These are phyloP conservation scores for Temnothorax longispinosus DNA, from an alignment of 1,140 invertebrate species.

Conservation along the genomic window DNA sequence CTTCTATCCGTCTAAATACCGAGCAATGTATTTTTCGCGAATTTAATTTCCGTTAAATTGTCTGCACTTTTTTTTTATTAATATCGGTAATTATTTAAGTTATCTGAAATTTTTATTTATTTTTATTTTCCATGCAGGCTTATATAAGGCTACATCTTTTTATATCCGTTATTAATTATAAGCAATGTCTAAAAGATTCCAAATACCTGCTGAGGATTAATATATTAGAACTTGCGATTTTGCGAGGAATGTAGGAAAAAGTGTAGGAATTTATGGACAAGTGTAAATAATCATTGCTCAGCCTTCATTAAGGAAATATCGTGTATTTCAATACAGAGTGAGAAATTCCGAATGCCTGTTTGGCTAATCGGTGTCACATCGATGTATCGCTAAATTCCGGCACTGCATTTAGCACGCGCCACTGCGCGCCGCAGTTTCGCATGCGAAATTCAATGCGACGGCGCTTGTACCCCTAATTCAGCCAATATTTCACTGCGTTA, in stretches of 20 bases:
- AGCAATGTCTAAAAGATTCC: too few species aligned
- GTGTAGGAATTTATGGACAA: not conserved
- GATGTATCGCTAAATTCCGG: not conserved
- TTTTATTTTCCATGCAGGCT: not conserved
- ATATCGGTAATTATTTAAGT: not conserved
- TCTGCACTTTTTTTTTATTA: not conserved
- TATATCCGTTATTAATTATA: not conserved
- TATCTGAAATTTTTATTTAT: not conserved
- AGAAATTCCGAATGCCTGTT: slow-evolving; percentile 1
- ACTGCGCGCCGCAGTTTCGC: not conserved
- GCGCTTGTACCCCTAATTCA: not conserved
- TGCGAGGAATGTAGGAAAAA: not conserved
- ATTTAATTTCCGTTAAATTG: not conserved
- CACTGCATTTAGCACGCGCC: not conserved
- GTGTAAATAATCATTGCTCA: not conserved
- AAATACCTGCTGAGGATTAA: not conserved
- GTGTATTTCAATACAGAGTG: slow-evolving; percentile 42
- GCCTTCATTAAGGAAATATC: slow-evolving; percentile 38
- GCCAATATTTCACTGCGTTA: not conserved
- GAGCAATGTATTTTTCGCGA: not conserved
- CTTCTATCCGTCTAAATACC: not conserved
- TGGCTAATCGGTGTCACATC: not conserved
- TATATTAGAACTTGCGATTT: not conserved
- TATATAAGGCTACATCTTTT: not conserved
- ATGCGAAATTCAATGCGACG: not conserved